Conservation (phyloP, 2,888 invertebrate genomes). For the Campaea margaritaria region DNA sequence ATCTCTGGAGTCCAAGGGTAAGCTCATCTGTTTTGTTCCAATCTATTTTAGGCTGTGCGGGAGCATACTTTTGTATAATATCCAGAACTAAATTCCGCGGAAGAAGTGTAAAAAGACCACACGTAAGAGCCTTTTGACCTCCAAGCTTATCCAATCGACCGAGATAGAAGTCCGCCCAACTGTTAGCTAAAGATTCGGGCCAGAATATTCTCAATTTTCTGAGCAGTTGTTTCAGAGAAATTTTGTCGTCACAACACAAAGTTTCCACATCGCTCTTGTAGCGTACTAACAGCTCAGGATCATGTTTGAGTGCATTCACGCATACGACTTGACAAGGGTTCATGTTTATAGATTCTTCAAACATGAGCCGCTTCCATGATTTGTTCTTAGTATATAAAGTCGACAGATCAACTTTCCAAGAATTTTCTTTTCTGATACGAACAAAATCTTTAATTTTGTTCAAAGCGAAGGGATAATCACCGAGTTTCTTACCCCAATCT, state of each 20-base stretch:
- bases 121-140: constrained; percentile 56
- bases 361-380: constrained; percentile 64
- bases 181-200: constrained; percentile 54
- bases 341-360: constrained; percentile 64
- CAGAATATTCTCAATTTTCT: constrained; percentile 67
- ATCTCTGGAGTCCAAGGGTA: constrained; percentile 58
- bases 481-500: constrained; percentile 61
- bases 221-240: constrained; percentile 52
- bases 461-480: constrained; percentile 55
- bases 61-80: constrained; percentile 61
- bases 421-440: constrained; percentile 52
- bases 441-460: constrained; percentile 58
- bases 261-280: constrained; percentile 49
- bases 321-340: constrained; percentile 56
- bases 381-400: constrained; percentile 65
- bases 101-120: constrained; percentile 61
- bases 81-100: constrained; percentile 49
- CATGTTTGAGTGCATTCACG: constrained; percentile 71
- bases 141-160: constrained; percentile 47
- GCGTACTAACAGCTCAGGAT: constrained; percentile 55
- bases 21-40: constrained; percentile 61
- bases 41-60: constrained; percentile 60
- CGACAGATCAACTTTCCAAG: constrained; percentile 52
- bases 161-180: constrained; percentile 54
- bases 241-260: constrained; percentile 49